Conservation (phyloP, 2,888 invertebrate species). For the Hypercompe scribonia region DNA sequence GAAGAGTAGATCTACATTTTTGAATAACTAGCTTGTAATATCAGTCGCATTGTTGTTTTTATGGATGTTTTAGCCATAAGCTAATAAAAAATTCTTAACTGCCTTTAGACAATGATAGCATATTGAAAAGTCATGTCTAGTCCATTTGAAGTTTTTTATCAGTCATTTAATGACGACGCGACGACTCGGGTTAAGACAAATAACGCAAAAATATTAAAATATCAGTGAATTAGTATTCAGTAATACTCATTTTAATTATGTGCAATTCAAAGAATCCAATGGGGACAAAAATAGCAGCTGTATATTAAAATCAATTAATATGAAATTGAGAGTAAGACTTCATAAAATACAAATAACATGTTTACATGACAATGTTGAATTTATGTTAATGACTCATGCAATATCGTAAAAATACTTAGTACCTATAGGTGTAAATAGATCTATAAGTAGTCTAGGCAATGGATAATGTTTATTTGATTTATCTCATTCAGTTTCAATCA, state of each 20-base stretch:
- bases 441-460: not conserved
- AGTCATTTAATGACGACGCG: too few relatives aligned
- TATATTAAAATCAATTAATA: not conserved
- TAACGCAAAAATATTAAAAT: not conserved
- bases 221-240: not conserved
- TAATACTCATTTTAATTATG: not conserved
- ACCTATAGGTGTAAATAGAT: not conserved
- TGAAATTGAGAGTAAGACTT: not conserved
- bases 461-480: not conserved
- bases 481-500: conserved; percentile 7
- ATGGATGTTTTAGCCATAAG: not conserved
- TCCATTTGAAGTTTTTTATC: not conserved
- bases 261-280: not conserved
- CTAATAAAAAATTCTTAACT: too few relatives aligned
- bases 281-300: not conserved
- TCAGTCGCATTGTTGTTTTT: not conserved
- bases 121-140: not conserved
- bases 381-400: not conserved
- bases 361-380: not conserved
- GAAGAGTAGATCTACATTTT: not conserved
- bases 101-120: too few relatives aligned
- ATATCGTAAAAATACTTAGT: not conserved
- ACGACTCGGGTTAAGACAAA: not conserved
- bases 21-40: not conserved
- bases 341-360: not conserved